A percentile compares a stretch with the other conserved stretches of the same genome.
These are phyloP conservation scores for Drosophila koepferae DNA, from an alignment of 2,888 invertebrate genomes.

Conservation along the genomic window DNA sequence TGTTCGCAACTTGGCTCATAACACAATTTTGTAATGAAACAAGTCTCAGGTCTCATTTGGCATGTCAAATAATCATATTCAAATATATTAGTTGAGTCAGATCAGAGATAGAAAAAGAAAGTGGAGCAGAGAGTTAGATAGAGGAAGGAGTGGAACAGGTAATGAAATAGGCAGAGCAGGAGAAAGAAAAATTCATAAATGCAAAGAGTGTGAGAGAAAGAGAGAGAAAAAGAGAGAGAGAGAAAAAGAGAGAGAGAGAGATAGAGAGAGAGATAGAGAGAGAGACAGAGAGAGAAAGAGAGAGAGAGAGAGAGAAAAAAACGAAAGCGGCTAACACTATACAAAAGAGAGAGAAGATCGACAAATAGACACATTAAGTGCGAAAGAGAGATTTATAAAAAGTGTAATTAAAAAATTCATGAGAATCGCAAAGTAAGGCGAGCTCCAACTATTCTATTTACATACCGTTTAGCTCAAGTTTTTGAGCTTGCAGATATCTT, in stretches of 20 bases:
- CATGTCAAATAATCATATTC: not conserved
- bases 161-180: not conserved
- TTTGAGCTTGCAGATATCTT: too few relatives aligned
- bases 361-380: not conserved
- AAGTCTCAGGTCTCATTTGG: not conserved
- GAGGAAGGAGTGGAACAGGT: not conserved
- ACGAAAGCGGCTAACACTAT: too few relatives aligned
- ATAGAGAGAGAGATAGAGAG: too few relatives aligned
- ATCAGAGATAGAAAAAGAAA: not conserved
- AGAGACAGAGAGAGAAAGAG: too few relatives aligned
- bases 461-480: too few relatives aligned
- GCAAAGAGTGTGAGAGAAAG: not conserved
- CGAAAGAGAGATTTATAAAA: not conserved
- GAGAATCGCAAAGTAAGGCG: not conserved
- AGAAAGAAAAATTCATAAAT: not conserved
- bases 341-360: not conserved
- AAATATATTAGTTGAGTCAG: not conserved
- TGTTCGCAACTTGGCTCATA: slow-evolving; percentile 3
- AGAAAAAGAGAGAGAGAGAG: too few relatives aligned
- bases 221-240: not conserved
- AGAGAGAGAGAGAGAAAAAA: too few relatives aligned
- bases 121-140: too few relatives aligned
- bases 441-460: too few relatives aligned
- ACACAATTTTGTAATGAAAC: not conserved
- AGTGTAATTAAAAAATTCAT: not conserved